Evolutionary conservation across 1,140 invertebrate genomes (phyloP), one percentile per base, ranked within the genome.

Genomic region (Dreissena rostriformis): DNA sequence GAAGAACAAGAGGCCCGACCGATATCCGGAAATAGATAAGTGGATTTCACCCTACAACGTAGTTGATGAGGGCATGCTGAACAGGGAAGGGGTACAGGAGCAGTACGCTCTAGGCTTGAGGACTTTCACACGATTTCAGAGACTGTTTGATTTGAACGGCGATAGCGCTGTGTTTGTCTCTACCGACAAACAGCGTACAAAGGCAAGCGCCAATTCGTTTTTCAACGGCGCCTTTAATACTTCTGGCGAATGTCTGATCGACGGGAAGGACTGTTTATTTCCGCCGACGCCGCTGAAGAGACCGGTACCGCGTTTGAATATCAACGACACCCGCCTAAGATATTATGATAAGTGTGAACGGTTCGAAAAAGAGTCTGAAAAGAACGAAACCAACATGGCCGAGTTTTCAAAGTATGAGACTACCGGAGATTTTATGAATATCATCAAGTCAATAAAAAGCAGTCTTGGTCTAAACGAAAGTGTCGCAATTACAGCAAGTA

Each of bases 281-380:
- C 63, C 22, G 29, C 15, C 61, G 17, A 39, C 26, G 0, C 8
- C 4, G 10, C n/a, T 51, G 12, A 11, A 29, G 61, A 19, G 19
- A 1, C 15, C 49, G 39, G 10, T 24, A 15, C 22, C 26, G 19
- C 0, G 39, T 11, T 39, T 63, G 14, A 39, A 63, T 17, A 28
- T 76, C 24, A 51, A 76, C 39, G 29, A 76, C 49, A 39, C 7
- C 4, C 24, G 63, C 10, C 17, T 76, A 0, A 29, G 74, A 49
- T 51, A 22, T n/a, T 76, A 66, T 24, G 74, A 76, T 51, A 39
- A n/a, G 6, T 76, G 74, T 66, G 74, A 76, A 15, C 29, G n/a
- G 5, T 76, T 65, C 39, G 74, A 76, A 49, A 49, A 49, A 63
- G 22, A 24, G 0, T 22, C 65, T 39, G 74, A 76, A 17, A 39